Evolutionary conservation across 2,113 vertebrate genomes (phyloP), one percentile per base, ranked within the genome.

Genomic region (Lynx canadensis): DNA sequence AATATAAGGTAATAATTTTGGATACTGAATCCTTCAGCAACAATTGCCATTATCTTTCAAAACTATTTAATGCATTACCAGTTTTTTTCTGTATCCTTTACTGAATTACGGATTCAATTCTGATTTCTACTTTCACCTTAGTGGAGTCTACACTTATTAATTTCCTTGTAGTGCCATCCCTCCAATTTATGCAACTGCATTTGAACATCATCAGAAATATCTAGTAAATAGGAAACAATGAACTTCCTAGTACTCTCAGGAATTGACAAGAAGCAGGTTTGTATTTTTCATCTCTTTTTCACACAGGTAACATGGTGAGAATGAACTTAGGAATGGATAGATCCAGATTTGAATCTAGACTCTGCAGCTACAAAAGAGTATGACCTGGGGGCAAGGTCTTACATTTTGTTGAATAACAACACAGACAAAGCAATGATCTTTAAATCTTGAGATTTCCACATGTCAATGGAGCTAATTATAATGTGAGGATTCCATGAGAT

Each of bases 181-280:
- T 87, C 52, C 57, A 55, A 55, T 85, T 91, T 71, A 85, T 84
- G 23, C 15, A 85, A 31, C 4, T 80, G 27, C 31, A 95, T 94
- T 88, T 88, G 76, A 93, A 94, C 14, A 94, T 31, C 74, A 91
- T 71, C 21, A 96, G 93, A 80, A 97, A 84, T 68, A 78, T 55
- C 55, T 60, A 93, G 31, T 83, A 66, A 85, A 81, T n/a, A 73
- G 23, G 50, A 89, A 89, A 85, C 4, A 60, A 27, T 63, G 8
- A 93, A 89, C 2, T 85, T 88, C 15, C 4, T 74, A 80, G 2
- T 18, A 33, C 21, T 82, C 65, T 85, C 31, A 76, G n/a, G 33
- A 91, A 91, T 41, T 76, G 31, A 8, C 48, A 79, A n/a, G 91
- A 93, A 88, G 31, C 4, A 80, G 7, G 13, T 13, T 92, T 14